Conservation (phyloP, 2,888 invertebrate species). For the Tetanocera ferruginea region DNA sequence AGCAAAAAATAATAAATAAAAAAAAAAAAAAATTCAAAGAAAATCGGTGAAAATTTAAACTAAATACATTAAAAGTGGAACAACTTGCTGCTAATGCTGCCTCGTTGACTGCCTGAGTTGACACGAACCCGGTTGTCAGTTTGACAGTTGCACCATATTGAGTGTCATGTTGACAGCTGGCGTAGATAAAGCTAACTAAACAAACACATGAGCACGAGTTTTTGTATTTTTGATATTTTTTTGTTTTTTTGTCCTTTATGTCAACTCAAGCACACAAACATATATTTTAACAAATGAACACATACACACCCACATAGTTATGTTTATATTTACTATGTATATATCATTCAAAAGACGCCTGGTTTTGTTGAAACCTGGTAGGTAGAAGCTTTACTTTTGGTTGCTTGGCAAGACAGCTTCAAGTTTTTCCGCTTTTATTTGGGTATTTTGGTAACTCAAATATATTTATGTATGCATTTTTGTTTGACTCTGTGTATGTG, state of each 20-base stretch:
- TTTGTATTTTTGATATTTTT: neutral
- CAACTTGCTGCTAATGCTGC: neutral
- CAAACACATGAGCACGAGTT: neutral
- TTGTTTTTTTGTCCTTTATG: too few species aligned
- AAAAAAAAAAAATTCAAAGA: neutral
- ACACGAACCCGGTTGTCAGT: slow-evolving; percentile 7
- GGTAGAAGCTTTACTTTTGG: neutral
- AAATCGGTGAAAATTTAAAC: neutral
- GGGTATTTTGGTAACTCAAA: too few species aligned
- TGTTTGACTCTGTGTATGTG: too few species aligned
- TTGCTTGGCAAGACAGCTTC: neutral
- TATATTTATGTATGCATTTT: too few species aligned
- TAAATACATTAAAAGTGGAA: neutral
- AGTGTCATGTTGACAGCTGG: slow-evolving; percentile 35
- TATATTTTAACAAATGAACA: neutral
- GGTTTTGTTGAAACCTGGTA: neutral
- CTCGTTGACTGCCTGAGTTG: neutral
- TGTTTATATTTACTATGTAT: neutral
- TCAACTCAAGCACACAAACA: neutral
- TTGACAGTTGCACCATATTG: slow-evolving; percentile 34
- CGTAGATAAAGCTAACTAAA: slow-evolving; percentile 21
- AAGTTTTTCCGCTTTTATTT: neutral
- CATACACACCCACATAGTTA: neutral
- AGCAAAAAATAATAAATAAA: neutral
- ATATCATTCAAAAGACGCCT: neutral